Conservation (phyloP, 2,113 vertebrate genomes). For the Salvelinus namaycush region DNA sequence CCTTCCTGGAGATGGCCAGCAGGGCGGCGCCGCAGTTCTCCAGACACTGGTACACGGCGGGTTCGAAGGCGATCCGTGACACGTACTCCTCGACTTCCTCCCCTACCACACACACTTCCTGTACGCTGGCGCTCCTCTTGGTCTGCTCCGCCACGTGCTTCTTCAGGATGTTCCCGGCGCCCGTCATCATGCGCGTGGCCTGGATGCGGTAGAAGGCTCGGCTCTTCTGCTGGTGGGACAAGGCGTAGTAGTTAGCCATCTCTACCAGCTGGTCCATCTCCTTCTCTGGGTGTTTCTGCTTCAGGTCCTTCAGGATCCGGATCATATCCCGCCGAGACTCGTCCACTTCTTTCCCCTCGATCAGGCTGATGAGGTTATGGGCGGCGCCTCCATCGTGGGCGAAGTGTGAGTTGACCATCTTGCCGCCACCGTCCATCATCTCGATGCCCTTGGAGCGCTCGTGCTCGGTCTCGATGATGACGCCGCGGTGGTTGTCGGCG, state of each 20-base stretch:
- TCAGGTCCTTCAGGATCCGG: slow-evolving; percentile 95
- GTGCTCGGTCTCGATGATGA: slow-evolving; percentile 93
- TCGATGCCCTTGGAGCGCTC: slow-evolving; percentile 96
- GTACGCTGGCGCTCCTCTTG: slow-evolving; percentile 83
- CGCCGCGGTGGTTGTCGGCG: slow-evolving; percentile 91
- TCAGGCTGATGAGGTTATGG: slow-evolving; percentile 75
- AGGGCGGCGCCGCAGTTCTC: slow-evolving; percentile 96
- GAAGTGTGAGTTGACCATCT: slow-evolving; percentile 95
- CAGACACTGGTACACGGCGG: slow-evolving; percentile 93
- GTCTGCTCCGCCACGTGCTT: slow-evolving; percentile 94
- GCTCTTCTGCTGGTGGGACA: slow-evolving; percentile 98
- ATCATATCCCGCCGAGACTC: slow-evolving; percentile 98
- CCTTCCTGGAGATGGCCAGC: slow-evolving; percentile 86
- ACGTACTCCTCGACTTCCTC: slow-evolving; percentile 91
- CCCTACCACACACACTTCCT: slow-evolving; percentile 76
- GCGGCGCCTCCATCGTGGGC: slow-evolving; percentile 81
- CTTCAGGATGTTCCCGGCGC: slow-evolving; percentile 96
- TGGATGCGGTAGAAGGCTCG: slow-evolving; percentile 98
- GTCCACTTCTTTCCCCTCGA: slow-evolving; percentile 90
- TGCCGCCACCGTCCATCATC: slow-evolving; percentile 98
- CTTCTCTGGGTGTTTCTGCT: slow-evolving; percentile 97
- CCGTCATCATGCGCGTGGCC: slow-evolving; percentile 98
- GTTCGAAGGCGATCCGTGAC: slow-evolving; percentile 90
- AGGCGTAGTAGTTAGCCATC: slow-evolving; percentile 97
- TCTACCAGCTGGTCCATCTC: slow-evolving; percentile 97